Percentiles rank a stretch among this genome's conserved stretches.
Evolutionary conservation across 2,797 vertebrate genomes (phyloP).

Genomic region (Orientallactaga sibirica): DNA sequence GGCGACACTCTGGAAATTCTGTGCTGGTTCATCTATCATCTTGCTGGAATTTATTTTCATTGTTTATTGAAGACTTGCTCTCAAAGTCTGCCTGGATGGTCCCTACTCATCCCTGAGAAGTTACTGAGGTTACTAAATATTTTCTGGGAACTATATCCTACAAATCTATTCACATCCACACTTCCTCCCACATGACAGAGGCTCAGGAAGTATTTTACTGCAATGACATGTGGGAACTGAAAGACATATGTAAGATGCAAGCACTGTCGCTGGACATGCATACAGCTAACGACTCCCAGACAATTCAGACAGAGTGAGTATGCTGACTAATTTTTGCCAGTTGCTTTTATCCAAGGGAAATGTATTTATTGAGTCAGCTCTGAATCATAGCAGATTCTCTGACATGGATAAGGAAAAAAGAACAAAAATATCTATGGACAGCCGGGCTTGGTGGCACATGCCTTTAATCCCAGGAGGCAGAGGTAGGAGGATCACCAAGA

Average conservation of each 20-base stretch:
- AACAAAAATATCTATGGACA: not conserved
- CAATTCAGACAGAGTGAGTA: not conserved
- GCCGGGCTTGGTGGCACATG: too few species aligned
- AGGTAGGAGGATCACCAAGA: too few species aligned
- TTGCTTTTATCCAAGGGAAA: not conserved
- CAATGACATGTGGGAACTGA: not conserved
- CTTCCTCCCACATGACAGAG: not conserved
- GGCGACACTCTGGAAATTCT: not conserved
- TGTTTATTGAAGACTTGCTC: not conserved
- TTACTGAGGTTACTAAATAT: not conserved
- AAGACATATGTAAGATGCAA: not conserved
- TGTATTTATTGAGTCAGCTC: not conserved
- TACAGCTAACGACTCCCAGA: not conserved
- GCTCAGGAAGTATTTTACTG: not conserved
- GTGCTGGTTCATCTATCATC: not conserved
- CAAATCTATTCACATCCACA: not conserved
- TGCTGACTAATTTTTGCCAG: not conserved
- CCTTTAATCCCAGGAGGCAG: too few species aligned
- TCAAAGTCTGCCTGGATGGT: not conserved
- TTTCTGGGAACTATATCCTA: not conserved
- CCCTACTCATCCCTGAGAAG: not conserved
- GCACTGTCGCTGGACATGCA: not conserved
- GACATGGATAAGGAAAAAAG: not conserved
- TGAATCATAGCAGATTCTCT: not conserved
- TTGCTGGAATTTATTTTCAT: not conserved